These are phyloP conservation scores for Lasioglossum vierecki DNA, from an alignment of 2,888 invertebrate genomes.

Conservation along the genomic window DNA sequence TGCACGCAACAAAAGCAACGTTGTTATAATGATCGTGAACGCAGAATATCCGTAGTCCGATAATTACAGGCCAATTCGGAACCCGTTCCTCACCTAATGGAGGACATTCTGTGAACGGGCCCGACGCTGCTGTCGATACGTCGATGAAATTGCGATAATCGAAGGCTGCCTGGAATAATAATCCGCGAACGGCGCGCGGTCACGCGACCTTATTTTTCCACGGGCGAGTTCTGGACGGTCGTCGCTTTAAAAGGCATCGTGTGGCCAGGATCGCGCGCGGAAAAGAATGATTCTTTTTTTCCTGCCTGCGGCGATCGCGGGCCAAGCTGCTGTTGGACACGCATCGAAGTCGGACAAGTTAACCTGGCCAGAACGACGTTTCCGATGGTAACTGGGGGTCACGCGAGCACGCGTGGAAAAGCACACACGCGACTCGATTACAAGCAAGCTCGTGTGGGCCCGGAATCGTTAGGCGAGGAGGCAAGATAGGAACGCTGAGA, in stretches of 20 bases:
- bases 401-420: conserved; percentile 45
- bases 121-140: conserved; percentile 24
- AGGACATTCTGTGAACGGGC: conserved; percentile 16
- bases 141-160: conserved; percentile 23
- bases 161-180: conserved; percentile 28
- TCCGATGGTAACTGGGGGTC: conserved; percentile 44
- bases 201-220: conserved; percentile 34
- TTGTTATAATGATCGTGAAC: neutral
- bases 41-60: conserved; percentile 1
- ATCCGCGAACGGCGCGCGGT: conserved; percentile 7
- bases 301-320: neutral
- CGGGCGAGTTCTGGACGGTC: neutral
- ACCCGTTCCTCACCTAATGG: conserved; percentile 8
- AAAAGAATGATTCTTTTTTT: conserved; percentile 1
- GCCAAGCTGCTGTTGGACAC: conserved; percentile 8
- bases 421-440: conserved; percentile 50
- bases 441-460: conserved; percentile 36
- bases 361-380: conserved; percentile 29
- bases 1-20: conserved; percentile 1
- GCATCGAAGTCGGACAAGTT: conserved; percentile 25
- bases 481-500: neutral
- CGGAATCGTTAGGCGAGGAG: neutral
- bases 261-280: neutral
- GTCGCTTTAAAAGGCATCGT: neutral
- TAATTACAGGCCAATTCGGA: conserved; percentile 9